Evolutionary conservation across 2,888 invertebrate species (phyloP), one percentile per base, ranked within the genome.

Genomic region (Scaptomyza cyrtandrae): DNA sequence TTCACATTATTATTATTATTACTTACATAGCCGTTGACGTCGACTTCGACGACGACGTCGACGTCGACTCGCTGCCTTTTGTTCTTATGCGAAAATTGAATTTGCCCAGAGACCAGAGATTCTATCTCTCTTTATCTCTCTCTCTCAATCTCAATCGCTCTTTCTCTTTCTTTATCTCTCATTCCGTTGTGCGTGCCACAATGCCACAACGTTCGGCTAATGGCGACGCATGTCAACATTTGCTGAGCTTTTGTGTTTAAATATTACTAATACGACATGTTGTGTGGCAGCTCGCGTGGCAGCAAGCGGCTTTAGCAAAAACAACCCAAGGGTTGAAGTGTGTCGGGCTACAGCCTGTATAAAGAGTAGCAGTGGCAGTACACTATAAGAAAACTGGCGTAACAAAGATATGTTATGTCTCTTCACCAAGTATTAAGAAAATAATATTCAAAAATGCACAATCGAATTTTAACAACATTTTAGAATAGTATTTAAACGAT

Each of bases 231-330:
- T 85, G 88, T 85, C 89, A 88, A 80, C 86, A 80, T 84, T 83
- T 85, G 86, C 83, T 73, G 80, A 85, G 88, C 88, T 78, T 88
- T 85, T 84, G 86, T 86, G 89, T 86, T 88, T 85, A 80, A 86
- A 86, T 86, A 88, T 88, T 86, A 85, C 84, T 88, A 83, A 88
- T 86, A 86, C 84, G 84, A 88, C 84, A 85, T 88, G 87, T 80
- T 65, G 80, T 79, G 80, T 75, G 68, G 69, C 68, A 87, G 81
- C 88, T 79, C 86, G 86, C 88, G 79, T 82, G 86, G 63, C 87
- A 66, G 37, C 54, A 24, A 39, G 52, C 57, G 35, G 71, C 76
- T 71, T 66, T 52, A 24, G n/a, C 13, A 11, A 10, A n/a, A 37
- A 19, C 55, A 27, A 31, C 55, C 33, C 10, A 39, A 55, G 33